Evolutionary conservation across 2,113 vertebrate genomes (phyloP).

Genomic region (Clupea harengus): DNA sequence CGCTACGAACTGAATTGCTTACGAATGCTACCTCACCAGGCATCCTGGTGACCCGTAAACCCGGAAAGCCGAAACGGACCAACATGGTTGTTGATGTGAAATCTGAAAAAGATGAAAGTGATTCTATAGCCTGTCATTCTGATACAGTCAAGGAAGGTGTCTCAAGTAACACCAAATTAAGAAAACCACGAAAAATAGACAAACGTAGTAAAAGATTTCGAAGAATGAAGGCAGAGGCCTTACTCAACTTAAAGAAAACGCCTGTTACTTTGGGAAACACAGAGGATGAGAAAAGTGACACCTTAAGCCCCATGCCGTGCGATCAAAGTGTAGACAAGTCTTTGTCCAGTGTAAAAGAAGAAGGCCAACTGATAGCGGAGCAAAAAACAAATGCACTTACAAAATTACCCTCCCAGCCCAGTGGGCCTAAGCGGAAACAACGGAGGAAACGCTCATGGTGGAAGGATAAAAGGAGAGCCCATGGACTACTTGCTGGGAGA

Average conservation of each 20-base stretch:
- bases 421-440: background rate
- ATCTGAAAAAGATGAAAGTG: background rate
- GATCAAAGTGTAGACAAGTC: background rate
- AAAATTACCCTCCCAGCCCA: background rate
- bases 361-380: background rate
- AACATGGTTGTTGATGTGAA: background rate
- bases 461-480: background rate
- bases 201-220: slow-evolving; percentile 27
- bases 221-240: slow-evolving; percentile 15
- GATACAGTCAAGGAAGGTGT: slow-evolving; percentile 5
- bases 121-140: background rate
- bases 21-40: background rate
- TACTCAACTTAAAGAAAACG: background rate
- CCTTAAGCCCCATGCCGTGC: background rate
- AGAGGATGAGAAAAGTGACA: background rate
- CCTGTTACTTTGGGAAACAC: background rate
- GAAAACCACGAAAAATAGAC: slow-evolving; percentile 33
- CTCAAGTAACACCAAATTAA: background rate
- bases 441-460: background rate
- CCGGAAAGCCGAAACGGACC: background rate
- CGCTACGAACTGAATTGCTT: background rate
- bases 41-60: background rate
- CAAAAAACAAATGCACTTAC: background rate
- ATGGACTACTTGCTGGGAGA: background rate
- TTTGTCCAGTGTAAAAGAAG: background rate